phyloP scores from a whole-genome alignment of 1,140 invertebrate genomes.

The Drosophila micromelanica region DNA sequence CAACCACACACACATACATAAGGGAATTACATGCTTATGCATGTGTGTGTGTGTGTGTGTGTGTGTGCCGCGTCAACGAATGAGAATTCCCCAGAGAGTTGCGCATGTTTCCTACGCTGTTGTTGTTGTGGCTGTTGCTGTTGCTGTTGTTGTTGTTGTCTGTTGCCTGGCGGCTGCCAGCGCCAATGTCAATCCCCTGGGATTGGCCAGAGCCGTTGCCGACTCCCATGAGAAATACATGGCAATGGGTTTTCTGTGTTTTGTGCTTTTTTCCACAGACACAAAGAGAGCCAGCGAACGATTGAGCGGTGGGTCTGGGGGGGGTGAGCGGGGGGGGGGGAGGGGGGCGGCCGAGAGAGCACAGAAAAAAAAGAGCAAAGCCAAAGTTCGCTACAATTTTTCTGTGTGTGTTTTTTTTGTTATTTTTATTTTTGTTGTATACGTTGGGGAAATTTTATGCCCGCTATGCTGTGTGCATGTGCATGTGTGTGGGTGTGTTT shows the following conservation, averaged over 20 bases:
- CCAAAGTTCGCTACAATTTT: constrained; percentile 68
- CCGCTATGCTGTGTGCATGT: constrained; percentile 43
- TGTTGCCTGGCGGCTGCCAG: constrained; percentile 45
- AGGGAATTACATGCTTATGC: not conserved
- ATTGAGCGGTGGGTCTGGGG: not conserved
- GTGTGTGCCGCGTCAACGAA: constrained; percentile 66
- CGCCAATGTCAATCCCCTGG: constrained; percentile 66
- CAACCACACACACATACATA: constrained; percentile 20
- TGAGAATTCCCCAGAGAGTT: constrained; percentile 77
- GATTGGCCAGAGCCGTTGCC: constrained; percentile 81
- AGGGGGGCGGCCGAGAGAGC: not conserved
- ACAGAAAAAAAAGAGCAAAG: constrained; percentile 67
- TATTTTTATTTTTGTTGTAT: constrained; percentile 55
- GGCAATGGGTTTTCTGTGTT: constrained; percentile 84
- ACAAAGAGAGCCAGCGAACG: constrained; percentile 27
- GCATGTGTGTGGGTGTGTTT: constrained; percentile 29
- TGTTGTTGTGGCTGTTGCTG: constrained; percentile 54
- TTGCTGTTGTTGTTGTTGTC: constrained; percentile 60
- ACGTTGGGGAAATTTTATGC: constrained; percentile 81
- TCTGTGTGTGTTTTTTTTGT: constrained; percentile 14
- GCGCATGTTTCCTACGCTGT: constrained; percentile 65
- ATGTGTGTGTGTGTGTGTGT: constrained; percentile 19
- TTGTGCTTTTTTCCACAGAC: constrained; percentile 74
- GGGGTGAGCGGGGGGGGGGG: too few species aligned
- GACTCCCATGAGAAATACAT: constrained; percentile 83